Conservation (phyloP, 2,113 vertebrate genomes). For the Onychostoma macrolepis region DNA sequence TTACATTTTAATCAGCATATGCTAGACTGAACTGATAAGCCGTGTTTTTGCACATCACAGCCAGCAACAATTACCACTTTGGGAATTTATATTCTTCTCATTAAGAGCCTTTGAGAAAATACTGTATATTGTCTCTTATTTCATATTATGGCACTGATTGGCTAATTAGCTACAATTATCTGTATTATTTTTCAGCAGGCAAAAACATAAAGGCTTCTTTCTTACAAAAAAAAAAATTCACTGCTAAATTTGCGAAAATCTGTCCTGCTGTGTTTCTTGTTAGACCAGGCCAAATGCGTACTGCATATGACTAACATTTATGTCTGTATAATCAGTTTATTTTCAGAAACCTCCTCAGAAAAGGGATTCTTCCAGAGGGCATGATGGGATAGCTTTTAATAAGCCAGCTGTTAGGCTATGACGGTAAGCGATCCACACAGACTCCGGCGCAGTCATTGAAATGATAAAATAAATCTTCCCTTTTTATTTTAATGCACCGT, state of each 20-base stretch:
- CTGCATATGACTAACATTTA: slow-evolving; percentile 25
- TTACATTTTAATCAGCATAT: slow-evolving; percentile 16
- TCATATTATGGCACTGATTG: background rate
- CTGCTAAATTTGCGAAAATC: background rate
- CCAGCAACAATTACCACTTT: slow-evolving; percentile 5
- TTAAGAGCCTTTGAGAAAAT: background rate
- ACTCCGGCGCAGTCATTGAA: slow-evolving; percentile 50
- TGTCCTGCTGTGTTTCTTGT: background rate
- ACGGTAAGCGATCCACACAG: slow-evolving; percentile 32
- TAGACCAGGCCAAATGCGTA: background rate
- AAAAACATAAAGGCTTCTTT: background rate
- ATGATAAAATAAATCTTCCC: slow-evolving; percentile 65
- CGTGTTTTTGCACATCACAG: background rate
- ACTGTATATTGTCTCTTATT: background rate
- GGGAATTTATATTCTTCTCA: background rate
- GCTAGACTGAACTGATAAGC: slow-evolving; percentile 3
- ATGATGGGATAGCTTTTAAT: slow-evolving; percentile 41
- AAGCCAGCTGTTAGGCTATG: slow-evolving; percentile 30
- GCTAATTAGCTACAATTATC: background rate
- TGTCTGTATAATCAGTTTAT: slow-evolving; percentile 35
- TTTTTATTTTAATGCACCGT: slow-evolving; percentile 70
- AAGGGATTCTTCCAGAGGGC: slow-evolving; percentile 26
- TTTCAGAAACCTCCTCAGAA: slow-evolving; percentile 26
- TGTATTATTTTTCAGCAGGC: background rate
- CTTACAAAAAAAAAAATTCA: background rate